Evolutionary conservation across 2,797 vertebrate species (phyloP).

Genomic region (Hyperoplus lanceolatus): DNA sequence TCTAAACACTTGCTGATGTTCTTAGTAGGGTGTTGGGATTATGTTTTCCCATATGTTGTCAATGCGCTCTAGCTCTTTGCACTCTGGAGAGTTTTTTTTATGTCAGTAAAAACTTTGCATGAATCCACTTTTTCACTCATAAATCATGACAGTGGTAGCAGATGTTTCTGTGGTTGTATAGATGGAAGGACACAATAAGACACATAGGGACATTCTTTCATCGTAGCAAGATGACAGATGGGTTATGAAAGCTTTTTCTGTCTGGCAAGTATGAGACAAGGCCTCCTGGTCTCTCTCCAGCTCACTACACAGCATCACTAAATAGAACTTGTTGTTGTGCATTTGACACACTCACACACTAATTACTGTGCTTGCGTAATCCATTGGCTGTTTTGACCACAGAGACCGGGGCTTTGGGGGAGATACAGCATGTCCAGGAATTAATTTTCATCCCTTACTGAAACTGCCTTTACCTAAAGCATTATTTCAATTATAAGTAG

Average conservation of each 20-base stretch:
- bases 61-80: neutral
- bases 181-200: neutral
- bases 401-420: neutral
- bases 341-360: slow-evolving; percentile 57
- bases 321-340: slow-evolving; percentile 65
- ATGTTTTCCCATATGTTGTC: neutral
- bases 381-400: slow-evolving; percentile 37
- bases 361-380: slow-evolving; percentile 73
- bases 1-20: neutral
- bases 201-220: neutral
- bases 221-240: slow-evolving; percentile 10
- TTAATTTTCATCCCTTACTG: neutral
- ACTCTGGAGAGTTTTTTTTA: neutral
- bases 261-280: slow-evolving; percentile 33
- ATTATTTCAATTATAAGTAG: neutral
- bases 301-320: slow-evolving; percentile 57
- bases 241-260: slow-evolving; percentile 56
- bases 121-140: neutral
- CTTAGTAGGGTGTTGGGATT: neutral
- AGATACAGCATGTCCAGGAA: neutral
- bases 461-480: neutral
- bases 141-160: neutral
- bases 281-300: slow-evolving; percentile 50
- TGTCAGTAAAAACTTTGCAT: neutral
- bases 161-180: neutral